These are phyloP conservation scores for Cuculus canorus DNA, from an alignment of 2,797 vertebrate species.

Conservation along the genomic window DNA sequence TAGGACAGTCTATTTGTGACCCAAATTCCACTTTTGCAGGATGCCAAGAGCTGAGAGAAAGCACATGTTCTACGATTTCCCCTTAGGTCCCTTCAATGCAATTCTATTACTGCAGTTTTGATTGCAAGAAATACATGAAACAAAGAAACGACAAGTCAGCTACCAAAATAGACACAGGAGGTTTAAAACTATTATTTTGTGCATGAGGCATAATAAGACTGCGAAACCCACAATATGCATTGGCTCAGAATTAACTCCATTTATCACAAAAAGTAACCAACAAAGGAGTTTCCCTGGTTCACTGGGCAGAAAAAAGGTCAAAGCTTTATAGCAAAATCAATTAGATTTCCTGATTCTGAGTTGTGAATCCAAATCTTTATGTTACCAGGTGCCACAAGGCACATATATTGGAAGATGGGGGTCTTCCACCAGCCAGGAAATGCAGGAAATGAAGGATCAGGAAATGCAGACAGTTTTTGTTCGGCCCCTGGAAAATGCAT, in stretches of 20 bases:
- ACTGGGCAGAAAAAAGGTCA: background rate
- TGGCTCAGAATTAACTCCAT: background rate
- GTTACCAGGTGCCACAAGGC: background rate
- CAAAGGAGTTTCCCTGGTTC: background rate
- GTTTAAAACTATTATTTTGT: background rate
- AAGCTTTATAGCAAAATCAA: background rate
- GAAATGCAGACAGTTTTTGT: background rate
- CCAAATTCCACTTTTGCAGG: background rate
- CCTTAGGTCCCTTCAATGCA: background rate
- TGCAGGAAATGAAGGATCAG: too few species aligned
- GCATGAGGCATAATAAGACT: background rate
- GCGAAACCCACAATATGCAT: background rate
- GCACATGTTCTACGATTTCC: background rate
- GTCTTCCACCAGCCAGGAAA: background rate
- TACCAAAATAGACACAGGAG: background rate
- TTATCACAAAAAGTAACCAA: background rate
- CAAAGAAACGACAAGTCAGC: background rate
- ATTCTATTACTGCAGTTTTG: background rate
- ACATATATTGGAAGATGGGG: background rate
- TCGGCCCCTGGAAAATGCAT: background rate
- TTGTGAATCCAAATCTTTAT: background rate
- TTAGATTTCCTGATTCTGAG: background rate
- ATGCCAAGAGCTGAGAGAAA: background rate
- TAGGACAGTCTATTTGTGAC: background rate
- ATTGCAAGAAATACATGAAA: background rate